Conservation (phyloP, 2,113 vertebrate genomes). For the Pygoscelis antarcticus region DNA sequence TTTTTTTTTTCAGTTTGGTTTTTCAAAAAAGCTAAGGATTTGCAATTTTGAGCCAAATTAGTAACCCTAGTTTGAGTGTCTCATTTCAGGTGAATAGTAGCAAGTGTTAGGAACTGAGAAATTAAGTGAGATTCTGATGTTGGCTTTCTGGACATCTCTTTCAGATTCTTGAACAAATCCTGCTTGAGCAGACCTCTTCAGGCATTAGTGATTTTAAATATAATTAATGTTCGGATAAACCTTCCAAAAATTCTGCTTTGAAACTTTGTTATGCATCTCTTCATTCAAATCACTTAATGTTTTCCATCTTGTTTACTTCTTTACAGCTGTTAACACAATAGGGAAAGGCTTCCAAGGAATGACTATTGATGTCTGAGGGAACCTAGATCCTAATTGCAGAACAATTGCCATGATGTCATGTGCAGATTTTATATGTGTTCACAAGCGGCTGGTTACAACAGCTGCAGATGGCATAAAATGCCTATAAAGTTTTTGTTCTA, state of each 20-base stretch:
- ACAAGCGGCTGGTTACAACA: neutral
- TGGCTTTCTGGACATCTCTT: neutral
- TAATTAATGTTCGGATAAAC: neutral
- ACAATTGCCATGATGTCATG: slow-evolving; percentile 39
- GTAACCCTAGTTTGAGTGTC: neutral
- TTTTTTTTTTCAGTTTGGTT: neutral
- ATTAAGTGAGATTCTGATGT: neutral
- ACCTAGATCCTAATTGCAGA: slow-evolving; percentile 27
- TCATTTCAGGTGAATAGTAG: neutral
- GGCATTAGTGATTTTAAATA: neutral
- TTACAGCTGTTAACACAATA: slow-evolving; percentile 48
- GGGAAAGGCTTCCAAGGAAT: slow-evolving; percentile 32
- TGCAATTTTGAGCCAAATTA: neutral
- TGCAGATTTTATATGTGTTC: slow-evolving; percentile 25
- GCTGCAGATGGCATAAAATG: neutral
- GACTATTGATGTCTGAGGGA: neutral
- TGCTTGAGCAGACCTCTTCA: neutral
- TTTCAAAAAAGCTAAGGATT: neutral
- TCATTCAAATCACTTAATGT: slow-evolving; percentile 14
- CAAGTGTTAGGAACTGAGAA: neutral
- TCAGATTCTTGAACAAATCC: neutral
- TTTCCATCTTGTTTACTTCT: slow-evolving; percentile 38
- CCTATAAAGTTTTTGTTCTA: neutral
- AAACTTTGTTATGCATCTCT: neutral
- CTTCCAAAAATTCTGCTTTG: neutral